Base-by-base conservation (phyloP, 1,140 invertebrate species). In the Dolichoris vasculosae region DNA sequence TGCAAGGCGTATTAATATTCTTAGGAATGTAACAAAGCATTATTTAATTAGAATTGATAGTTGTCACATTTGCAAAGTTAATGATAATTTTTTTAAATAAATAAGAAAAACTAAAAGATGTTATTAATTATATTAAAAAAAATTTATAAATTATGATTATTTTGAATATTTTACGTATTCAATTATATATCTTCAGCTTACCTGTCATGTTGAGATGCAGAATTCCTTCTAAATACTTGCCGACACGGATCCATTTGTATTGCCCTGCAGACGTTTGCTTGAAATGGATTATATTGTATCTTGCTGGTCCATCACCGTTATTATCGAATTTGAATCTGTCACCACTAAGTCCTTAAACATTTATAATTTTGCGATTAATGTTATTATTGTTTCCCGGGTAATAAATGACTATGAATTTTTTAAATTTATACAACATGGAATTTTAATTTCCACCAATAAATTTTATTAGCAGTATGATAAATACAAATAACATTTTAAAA, bases 241-340 rank as follows among this genome's bases (percentile, higher is more conserved):
- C 97, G 1, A 98, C 97, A 85, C 96, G 95, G 23, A 97, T 94
- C 98, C 98, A 99, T 85, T 96, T 94, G 92, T 96, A 98, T 55
- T 95, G 94, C 0, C 96, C 96, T 0, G 93, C 94, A 6, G 94
- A 93, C 1, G 95, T 95, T 91, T 98, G 97, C 90, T 98, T 98
- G 94, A 98, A 99, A 91, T 99, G 98, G 73, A 99, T 96, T 84
- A 99, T 98, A 89, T 98, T 98, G 93, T 99, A 99, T 8, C 98
- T 94, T 0, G 98, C 97, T 0, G 98, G 98, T 0, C 98, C 98
- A 89, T 99, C 98, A 1, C 97, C 97, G 89, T 97, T 97, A 26
- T 91, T 93, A 91, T 98, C 97, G 92, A 99, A 99, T 86, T 96
- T 95, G 92, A 99, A 99, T 88, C 96, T 95, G 91, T 98, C 97